phyloP scores from a whole-genome alignment of 2,888 invertebrate species.

The Hydroisotoma schaefferi region DNA sequence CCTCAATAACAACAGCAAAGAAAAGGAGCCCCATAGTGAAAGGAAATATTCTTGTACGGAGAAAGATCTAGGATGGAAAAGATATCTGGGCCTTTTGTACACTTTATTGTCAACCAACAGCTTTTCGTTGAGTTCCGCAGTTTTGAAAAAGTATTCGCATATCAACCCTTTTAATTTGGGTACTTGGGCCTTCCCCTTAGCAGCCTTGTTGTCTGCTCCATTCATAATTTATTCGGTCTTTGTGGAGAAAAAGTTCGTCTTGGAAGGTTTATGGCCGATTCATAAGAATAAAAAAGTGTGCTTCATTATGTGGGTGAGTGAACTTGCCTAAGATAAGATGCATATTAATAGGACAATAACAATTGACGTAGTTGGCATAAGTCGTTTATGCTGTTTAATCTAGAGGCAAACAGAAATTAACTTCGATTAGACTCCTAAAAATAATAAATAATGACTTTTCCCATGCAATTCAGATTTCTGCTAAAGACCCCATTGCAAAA shows the following conservation, averaged over 20 bases:
- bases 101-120: conserved; percentile 39
- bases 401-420: too few species aligned
- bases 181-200: conserved; percentile 31
- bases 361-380: too few species aligned
- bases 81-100: conserved; percentile 37
- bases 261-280: conserved; percentile 24
- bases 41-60: too few species aligned
- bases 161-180: conserved; percentile 34
- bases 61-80: conserved; percentile 30
- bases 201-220: conserved; percentile 30
- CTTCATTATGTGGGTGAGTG: conserved; percentile 40
- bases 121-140: conserved; percentile 36
- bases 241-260: conserved; percentile 36
- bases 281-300: conserved; percentile 26
- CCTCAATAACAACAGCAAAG: too few species aligned
- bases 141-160: conserved; percentile 30
- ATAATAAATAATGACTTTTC: too few species aligned
- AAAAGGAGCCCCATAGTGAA: too few species aligned
- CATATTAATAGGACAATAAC: background rate
- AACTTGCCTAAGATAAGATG: background rate
- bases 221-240: conserved; percentile 35
- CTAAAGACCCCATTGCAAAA: too few species aligned
- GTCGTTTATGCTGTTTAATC: too few species aligned
- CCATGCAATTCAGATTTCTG: too few species aligned
- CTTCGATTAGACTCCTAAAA: too few species aligned